phyloP scores from a whole-genome alignment of 2,113 vertebrate species.

The Mohoua ochrocephala region DNA sequence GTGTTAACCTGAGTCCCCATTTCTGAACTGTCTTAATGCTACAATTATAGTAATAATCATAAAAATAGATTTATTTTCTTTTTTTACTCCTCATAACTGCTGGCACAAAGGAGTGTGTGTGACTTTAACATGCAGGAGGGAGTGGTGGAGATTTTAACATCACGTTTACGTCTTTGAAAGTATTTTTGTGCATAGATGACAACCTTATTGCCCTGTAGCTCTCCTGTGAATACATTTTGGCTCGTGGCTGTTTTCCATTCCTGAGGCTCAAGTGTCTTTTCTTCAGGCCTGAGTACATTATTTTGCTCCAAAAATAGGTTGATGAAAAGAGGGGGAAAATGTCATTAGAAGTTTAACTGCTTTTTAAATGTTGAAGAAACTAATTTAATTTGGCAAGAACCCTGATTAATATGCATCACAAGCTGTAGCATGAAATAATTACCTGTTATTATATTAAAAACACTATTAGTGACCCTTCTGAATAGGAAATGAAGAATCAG shows the following conservation, averaged over 20 bases:
- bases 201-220: constrained; percentile 28
- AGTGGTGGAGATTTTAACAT: constrained; percentile 3
- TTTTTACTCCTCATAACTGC: neutral
- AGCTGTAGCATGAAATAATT: constrained; percentile 21
- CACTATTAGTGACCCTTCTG: neutral
- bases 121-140: neutral
- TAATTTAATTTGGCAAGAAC: constrained; percentile 43
- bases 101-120: neutral
- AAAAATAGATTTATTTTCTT: neutral
- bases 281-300: constrained; percentile 40
- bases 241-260: constrained; percentile 51
- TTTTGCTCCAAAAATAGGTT: constrained; percentile 56
- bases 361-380: constrained; percentile 31
- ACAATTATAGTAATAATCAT: neutral
- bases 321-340: neutral
- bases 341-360: constrained; percentile 52
- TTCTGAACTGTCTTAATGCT: neutral
- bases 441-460: constrained; percentile 11
- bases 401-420: constrained; percentile 18
- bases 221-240: constrained; percentile 47
- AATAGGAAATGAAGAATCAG: constrained; percentile 1
- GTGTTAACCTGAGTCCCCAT: neutral
- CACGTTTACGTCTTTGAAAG: constrained; percentile 24
- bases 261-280: constrained; percentile 34
- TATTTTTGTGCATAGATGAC: constrained; percentile 34